These are phyloP conservation scores for Teleopsis dalmanni DNA, from an alignment of 1,140 invertebrate species.

Conservation along the genomic window DNA sequence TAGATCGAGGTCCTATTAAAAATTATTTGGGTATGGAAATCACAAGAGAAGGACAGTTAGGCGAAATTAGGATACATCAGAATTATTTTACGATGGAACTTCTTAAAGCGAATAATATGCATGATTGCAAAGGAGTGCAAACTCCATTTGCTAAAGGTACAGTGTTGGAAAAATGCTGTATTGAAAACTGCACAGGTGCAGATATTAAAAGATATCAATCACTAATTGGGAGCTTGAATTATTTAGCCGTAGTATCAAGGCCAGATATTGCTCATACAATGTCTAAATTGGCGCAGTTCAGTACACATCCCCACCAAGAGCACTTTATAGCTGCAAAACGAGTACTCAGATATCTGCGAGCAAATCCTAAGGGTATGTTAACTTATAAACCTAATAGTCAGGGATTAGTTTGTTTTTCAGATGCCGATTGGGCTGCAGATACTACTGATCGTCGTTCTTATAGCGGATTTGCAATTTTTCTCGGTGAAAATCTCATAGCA, in stretches of 20 bases:
- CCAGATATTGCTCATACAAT: conserved; percentile 9
- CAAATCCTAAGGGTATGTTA: background rate
- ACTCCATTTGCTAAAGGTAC: background rate
- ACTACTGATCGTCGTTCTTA: background rate
- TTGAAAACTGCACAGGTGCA: background rate
- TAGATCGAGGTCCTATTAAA: conserved; percentile 17
- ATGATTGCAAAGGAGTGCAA: background rate
- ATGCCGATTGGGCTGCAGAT: conserved; percentile 30
- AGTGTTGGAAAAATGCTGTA: conserved; percentile 4
- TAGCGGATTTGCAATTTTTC: background rate
- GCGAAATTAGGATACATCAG: conserved; percentile 5
- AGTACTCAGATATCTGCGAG: conserved; percentile 10
- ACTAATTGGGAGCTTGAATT: conserved; percentile 8
- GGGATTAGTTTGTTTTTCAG: conserved; percentile 1
- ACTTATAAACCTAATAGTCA: background rate
- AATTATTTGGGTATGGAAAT: conserved; percentile 36
- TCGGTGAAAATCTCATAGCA: background rate
- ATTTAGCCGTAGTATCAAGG: conserved; percentile 7
- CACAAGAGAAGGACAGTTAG: background rate
- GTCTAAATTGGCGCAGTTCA: conserved; percentile 9
- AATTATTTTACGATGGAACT: background rate
- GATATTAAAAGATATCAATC: conserved; percentile 3
- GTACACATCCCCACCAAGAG: conserved; percentile 4
- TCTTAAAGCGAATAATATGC: background rate
- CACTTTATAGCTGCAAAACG: conserved; percentile 12